Evolutionary conservation across 1,140 invertebrate genomes (phyloP).

Genomic region (Drosophila sulfurigaster): DNA sequence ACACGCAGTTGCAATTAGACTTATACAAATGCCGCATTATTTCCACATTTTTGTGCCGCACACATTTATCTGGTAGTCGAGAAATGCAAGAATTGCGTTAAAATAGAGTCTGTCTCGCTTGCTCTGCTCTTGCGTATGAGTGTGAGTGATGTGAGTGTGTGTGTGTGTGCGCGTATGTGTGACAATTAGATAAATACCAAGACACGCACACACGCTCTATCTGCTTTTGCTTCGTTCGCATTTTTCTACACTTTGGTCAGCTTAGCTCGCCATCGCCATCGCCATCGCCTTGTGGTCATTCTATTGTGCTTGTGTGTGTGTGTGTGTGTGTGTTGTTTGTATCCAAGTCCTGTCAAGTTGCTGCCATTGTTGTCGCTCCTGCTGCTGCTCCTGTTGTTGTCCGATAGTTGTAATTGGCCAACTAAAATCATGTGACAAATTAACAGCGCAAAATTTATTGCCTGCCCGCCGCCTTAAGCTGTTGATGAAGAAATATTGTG

Average conservation of each 20-base stretch:
- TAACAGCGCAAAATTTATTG: constrained; percentile 83
- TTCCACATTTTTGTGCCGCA: constrained; percentile 65
- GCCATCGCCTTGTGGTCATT: constrained; percentile 17
- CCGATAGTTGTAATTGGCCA: constrained; percentile 83
- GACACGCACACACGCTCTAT: constrained; percentile 57
- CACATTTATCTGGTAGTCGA: constrained; percentile 64
- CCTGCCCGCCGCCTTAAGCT: constrained; percentile 81
- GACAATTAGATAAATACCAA: constrained; percentile 81
- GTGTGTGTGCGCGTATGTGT: constrained; percentile 38
- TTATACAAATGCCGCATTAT: constrained; percentile 71
- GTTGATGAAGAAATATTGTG: constrained; percentile 83
- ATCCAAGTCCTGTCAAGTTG: constrained; percentile 39
- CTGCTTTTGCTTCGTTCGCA: constrained; percentile 69
- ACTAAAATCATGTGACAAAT: constrained; percentile 84
- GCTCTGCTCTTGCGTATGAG: constrained; percentile 10
- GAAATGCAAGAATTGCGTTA: constrained; percentile 65
- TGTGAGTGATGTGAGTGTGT: constrained; percentile 18
- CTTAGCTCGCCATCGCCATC: constrained; percentile 57
- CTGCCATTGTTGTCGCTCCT: constrained; percentile 63
- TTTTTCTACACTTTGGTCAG: constrained; percentile 79
- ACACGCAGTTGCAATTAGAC: constrained; percentile 59
- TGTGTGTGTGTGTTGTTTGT: constrained; percentile 14
- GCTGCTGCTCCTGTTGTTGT: constrained; percentile 59
- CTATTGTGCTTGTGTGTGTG: constrained; percentile 17
- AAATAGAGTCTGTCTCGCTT: constrained; percentile 35